Evolutionary conservation across 2,888 invertebrate genomes (phyloP).

Genomic region (Apoderus coryli): DNA sequence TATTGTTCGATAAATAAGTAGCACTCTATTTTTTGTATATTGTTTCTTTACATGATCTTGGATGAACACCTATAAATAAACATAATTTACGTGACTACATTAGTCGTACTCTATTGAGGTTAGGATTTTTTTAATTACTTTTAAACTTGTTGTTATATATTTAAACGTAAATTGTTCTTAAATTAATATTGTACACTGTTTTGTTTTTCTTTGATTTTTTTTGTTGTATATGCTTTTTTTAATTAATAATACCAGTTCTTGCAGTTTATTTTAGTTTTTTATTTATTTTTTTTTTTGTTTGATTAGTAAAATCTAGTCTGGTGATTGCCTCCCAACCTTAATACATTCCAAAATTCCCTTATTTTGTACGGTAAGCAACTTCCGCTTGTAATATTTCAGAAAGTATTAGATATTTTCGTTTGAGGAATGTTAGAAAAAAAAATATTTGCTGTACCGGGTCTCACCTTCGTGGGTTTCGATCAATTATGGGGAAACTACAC

Average conservation of each 20-base stretch:
- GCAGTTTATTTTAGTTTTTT: conserved; percentile 45
- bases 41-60: conserved; percentile 27
- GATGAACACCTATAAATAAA: conserved; percentile 19
- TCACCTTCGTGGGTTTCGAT: too few species aligned
- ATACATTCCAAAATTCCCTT: too few species aligned
- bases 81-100: too few species aligned
- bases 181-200: conserved; percentile 59
- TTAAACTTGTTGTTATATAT: conserved; percentile 44
- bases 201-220: conserved; percentile 59
- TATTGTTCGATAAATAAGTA: too few species aligned
- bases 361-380: too few species aligned
- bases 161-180: conserved; percentile 18
- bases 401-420: too few species aligned
- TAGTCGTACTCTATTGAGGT: too few species aligned
- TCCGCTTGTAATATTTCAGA: too few species aligned
- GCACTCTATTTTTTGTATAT: conserved; percentile 17
- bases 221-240: conserved; percentile 58
- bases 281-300: conserved; percentile 21
- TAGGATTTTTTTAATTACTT: conserved; percentile 37
- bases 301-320: too few species aligned
- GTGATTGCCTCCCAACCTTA: conserved; percentile 17
- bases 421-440: too few species aligned
- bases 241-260: conserved; percentile 61
- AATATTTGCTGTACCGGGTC: too few species aligned
- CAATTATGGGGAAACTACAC: too few species aligned